Evolutionary conservation across 2,797 vertebrate species (phyloP), one percentile per base, ranked within the genome.

Genomic region (Poeciliopsis turneri): DNA sequence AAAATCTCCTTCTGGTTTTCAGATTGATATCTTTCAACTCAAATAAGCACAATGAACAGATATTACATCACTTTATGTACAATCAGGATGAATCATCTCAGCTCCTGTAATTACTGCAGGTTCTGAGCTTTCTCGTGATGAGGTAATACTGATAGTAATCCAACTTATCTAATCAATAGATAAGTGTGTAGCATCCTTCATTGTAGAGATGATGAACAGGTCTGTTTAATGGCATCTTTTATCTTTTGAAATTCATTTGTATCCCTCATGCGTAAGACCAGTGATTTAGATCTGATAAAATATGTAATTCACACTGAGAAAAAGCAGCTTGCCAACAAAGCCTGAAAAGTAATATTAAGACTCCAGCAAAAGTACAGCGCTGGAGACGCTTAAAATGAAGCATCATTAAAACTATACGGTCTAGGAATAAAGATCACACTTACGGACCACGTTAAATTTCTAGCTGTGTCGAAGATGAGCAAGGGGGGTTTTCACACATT

Each of bases 191-290:
- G 73, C 82, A 87, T 76, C 61, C 68, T 77, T 80, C 72, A 8
- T 57, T 83, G 84, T 80, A 80, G 83, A 89, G 73, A 85, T 69
- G 66, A 86, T n/a, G 23, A 86, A 82, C 75, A 82, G 86, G 41
- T 86, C 85, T 90, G 81, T 82, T 83, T 81, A 81, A 85, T 1
- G 18, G 72, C 46, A 33, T 87, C 82, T 79, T 78, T 86, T 83
- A 83, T 53, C 46, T 83, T 79, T 87, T 83, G 74, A 85, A 77
- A 89, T 87, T 83, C 87, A 88, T 92, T 88, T 86, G 84, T 41
- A 20, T 83, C 78, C 79, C 53, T 25, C 78, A 77, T 43, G 66
- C 39, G 69, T 68, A 64, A 72, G 13, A 30, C 3, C 36, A 69
- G 11, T 69, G 5, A 69, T 69, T 69, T 43, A 69, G 39, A 43